Evolutionary conservation across 2,797 vertebrate species (phyloP), one percentile per base, ranked within the genome.

Genomic region (Erethizon dorsatum): DNA sequence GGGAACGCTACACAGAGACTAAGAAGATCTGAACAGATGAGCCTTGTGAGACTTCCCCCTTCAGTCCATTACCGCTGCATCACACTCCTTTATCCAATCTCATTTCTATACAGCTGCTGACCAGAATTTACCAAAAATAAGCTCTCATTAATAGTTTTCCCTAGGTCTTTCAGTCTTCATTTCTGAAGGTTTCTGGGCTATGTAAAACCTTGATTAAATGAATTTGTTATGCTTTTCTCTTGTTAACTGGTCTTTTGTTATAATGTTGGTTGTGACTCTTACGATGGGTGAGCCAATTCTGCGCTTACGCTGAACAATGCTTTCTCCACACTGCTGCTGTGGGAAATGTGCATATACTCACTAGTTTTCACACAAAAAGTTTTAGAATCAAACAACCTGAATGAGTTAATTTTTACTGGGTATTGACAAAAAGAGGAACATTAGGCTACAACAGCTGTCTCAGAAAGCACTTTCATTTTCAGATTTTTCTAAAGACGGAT

Each of bases 401-500:
- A 26, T 14, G 41, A 5, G 2, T 61, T 83, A 15, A n/a, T 56
- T 69, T 83, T 20, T 71, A 50, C 4, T 24, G 11, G 59, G 26
- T 8, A 56, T 41, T 15, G n/a, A 8, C 13, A 92, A 13, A 84
- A 63, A 93, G 52, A 15, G 47, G n/a, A 71, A 80, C 13, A 41
- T 41, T 69, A 69, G 50, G 50, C 37, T 69, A 33, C 0, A 71
- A 71, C 0, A 82, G 45, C 13, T 78, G 69, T 71, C 2, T 80
- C 31, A 79, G 11, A 71, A 41, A 85, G 1, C 11, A 77, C 14
- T 83, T 94, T 88, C 52, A 75, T 47, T 83, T 94, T 86, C 84
- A 80, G n/a, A 89, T 63, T 91, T 96, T 93, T 90, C 57, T 95
- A 28, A 78, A 95, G 3, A 83, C 20, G 5, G 61, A 41, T 9